Evolutionary conservation across 2,797 vertebrate species (phyloP), one percentile per base, ranked within the genome.

Genomic region (Neosalanx taihuensis): DNA sequence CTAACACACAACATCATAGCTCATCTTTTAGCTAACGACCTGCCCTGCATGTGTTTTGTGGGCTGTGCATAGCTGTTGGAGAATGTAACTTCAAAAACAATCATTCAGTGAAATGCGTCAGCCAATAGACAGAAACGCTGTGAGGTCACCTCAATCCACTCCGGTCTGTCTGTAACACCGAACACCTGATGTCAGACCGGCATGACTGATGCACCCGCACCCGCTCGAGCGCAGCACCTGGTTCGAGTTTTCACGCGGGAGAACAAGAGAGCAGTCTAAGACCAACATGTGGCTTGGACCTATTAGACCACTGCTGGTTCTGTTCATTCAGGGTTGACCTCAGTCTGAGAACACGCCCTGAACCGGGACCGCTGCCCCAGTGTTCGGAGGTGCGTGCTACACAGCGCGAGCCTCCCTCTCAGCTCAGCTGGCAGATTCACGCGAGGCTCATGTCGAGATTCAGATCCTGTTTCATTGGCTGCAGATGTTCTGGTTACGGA

Each of bases 261-360:
- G 73, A 68, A 81, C 76, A 68, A 68, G 64, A 79, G 46, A 9
- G 67, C 73, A 73, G 63, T 78, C 82, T 56, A n/a, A 26, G 23
- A 17, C 4, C 79, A 82, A 83, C 84, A 86, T 84, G 82, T 86
- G 88, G 74, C 81, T 75, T 79, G 74, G 78, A 81, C 82, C 84
- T 66, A 70, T 64, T 60, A 17, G 35, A 59, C 73, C 67, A 72
- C 68, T 58, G 23, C 46, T 57, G 5, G 70, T 69, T 84, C 71
- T 74, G 64, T 79, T 84, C 72, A 79, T 78, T 76, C 72, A 71
- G 57, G 75, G 62, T 66, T 53, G 72, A 72, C 79, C 80, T 49
- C 41, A 49, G 78, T 46, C 78, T 73, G 74, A 31, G 66, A 83
- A 70, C 80, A 63, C 72, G 73, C 64, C 71, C 63, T 74, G 66